These are phyloP conservation scores for Microtus richardsoni DNA, from an alignment of 2,113 vertebrate species.

Conservation along the genomic window DNA sequence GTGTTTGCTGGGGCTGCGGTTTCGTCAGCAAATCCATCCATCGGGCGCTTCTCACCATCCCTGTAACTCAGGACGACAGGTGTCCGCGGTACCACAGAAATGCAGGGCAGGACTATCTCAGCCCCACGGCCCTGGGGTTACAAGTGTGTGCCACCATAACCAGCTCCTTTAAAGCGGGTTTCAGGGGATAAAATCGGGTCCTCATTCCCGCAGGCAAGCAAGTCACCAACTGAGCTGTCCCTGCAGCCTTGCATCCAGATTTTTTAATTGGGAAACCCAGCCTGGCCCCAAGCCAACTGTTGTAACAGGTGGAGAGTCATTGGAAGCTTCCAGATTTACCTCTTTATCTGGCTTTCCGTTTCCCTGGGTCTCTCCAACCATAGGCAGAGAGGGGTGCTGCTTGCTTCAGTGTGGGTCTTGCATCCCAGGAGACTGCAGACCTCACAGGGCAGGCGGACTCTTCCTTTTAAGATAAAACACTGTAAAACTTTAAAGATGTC, in stretches of 20 bases:
- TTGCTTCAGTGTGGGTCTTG: background rate
- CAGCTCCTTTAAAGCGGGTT: background rate
- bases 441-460: background rate
- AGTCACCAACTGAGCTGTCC: background rate
- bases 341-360: background rate
- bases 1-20: background rate
- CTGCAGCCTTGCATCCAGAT: too few species aligned
- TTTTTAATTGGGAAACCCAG: background rate
- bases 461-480: conserved; percentile 64
- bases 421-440: background rate
- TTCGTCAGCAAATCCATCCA: background rate
- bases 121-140: background rate
- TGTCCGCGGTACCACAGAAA: background rate
- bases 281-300: background rate
- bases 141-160: background rate
- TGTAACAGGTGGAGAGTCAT: background rate
- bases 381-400: background rate
- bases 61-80: background rate
- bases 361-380: background rate
- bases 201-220: too few species aligned
- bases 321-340: background rate
- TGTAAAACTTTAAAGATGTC: conserved; percentile 65
- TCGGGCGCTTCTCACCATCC: background rate
- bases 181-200: background rate
- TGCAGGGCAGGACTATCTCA: background rate